phyloP scores from a whole-genome alignment of 2,888 invertebrate genomes.

The Pristionchus exspectatus region DNA sequence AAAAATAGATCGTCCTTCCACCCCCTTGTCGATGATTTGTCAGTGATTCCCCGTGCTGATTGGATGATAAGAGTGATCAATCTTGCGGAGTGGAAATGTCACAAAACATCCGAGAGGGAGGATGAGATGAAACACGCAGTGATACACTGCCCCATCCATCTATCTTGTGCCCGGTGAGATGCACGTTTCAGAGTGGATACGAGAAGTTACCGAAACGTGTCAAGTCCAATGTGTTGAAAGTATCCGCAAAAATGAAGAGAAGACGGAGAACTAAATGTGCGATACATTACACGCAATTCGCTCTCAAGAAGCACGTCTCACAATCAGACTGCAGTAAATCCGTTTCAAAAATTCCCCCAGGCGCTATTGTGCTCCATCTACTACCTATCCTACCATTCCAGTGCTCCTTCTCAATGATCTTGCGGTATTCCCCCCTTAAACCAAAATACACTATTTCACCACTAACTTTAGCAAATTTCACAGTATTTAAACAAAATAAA shows the following conservation, averaged over 20 bases:
- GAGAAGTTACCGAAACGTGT: neutral
- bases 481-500: neutral
- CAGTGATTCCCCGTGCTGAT: neutral
- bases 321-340: too few species aligned
- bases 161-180: neutral
- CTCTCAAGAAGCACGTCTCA: neutral
- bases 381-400: too few species aligned
- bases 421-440: too few species aligned
- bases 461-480: neutral
- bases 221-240: too few species aligned
- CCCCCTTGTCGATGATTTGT: constrained; percentile 3
- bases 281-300: too few species aligned
- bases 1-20: neutral
- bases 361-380: too few species aligned
- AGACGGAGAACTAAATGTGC: too few species aligned
- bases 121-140: neutral
- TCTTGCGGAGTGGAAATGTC: neutral
- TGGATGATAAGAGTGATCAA: constrained; percentile 36
- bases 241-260: too few species aligned
- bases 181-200: neutral
- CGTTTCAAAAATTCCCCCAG: too few species aligned
- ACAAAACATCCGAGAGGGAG: neutral
- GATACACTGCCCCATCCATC: neutral
- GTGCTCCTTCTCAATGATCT: too few species aligned
- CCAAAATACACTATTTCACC: too few species aligned